Evolutionary conservation across 1,140 invertebrate genomes (phyloP), one percentile per base, ranked within the genome.

Genomic region (Lasaia peninsularis): DNA sequence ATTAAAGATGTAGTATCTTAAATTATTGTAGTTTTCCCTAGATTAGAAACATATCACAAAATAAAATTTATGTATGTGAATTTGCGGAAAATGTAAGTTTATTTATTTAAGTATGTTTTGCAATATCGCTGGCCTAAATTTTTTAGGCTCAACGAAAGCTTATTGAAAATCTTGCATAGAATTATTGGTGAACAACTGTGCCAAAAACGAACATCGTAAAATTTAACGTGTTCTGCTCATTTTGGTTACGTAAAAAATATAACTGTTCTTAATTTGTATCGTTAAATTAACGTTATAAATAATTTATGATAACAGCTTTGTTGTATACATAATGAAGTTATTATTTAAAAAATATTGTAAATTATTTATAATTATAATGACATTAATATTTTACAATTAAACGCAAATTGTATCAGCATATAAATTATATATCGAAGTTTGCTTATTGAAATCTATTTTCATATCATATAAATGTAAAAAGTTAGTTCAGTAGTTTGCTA

Each of bases 401-500:
- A 4, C 11, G 6, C 34, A n/a, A 35, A 3, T 35, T 35, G 34
- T 12, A 12, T 35, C 11, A 16, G 37, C 16, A 18, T 20, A 18
- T 40, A 16, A 40, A 2, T 18, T 44, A 44, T 9, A 44, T 44
- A 18, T 10, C 2, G 5, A 35, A 18, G 37, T 44, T 44, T 44
- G 37, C 10, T 44, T 44, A 44, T 44, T 44, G 8, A 20, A 44
- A 44, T 20, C 16, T 44, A 20, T 44, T 44, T 44, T 44, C 12
- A 12, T 40, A 40, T 18, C 12, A 16, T 18, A 40, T 28, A 16
- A 2, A 40, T 40, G 12, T 40, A n/a, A 40, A 40, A 40, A 40
- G 7, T 40, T 40, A 40, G 12, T 12, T 40, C 35, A 40, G 35
- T 40, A 40, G 35, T 40, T 40, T 40, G 14, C 35, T 40, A 40